Evolutionary conservation across 1,140 invertebrate species (phyloP).

Genomic region (Homarus americanus): DNA sequence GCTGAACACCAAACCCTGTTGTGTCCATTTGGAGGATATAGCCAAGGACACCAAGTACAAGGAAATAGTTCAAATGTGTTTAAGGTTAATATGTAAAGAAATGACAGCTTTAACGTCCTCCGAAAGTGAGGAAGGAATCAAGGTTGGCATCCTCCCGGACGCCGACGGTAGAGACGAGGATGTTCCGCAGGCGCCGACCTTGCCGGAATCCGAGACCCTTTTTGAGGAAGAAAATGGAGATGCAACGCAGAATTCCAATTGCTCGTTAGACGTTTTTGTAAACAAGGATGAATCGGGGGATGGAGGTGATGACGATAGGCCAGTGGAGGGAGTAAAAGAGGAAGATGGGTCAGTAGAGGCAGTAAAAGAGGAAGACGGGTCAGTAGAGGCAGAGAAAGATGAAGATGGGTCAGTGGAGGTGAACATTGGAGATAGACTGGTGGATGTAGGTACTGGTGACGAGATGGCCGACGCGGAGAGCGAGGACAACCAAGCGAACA

Average conservation of each 20-base stretch:
- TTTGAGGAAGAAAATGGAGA: not conserved
- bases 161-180: not conserved
- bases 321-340: not conserved
- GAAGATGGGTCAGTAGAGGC: not conserved
- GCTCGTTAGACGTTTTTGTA: no score
- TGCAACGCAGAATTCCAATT: not conserved
- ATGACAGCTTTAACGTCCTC: not conserved
- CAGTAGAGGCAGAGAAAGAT: no score
- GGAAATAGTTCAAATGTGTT: constrained; percentile 8
- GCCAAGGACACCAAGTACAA: constrained; percentile 29
- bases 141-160: no score
- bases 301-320: no score
- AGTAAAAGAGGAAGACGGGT: not conserved
- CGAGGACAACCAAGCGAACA: no score
- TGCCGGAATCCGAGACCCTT: not conserved
- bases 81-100: constrained; percentile 1
- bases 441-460: no score
- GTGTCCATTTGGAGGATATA: constrained; percentile 28
- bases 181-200: not conserved
- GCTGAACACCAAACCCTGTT: constrained; percentile 22
- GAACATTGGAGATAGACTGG: no score
- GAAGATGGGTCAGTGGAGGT: no score
- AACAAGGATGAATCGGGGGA: no score
- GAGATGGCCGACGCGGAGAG: no score
- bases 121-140: no score